Evolutionary conservation across 2,113 vertebrate genomes (phyloP).

Genomic region (Aphyosemion australe): DNA sequence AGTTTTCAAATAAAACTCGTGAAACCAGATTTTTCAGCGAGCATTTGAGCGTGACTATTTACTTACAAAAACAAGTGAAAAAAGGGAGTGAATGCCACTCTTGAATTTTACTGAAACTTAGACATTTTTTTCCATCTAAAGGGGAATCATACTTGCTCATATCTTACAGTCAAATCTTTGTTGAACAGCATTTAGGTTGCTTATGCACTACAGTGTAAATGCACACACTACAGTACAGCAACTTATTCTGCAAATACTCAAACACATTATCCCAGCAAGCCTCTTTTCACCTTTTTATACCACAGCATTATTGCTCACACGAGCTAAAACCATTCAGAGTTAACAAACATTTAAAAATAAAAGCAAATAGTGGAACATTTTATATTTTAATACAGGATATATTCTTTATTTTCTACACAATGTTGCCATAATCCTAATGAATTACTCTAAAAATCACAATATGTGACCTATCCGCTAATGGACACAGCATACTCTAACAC

Average conservation of each 20-base stretch:
- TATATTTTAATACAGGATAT: not conserved
- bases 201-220: too few relatives aligned
- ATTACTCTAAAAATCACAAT: not conserved
- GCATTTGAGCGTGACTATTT: constrained; percentile 2
- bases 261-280: too few relatives aligned
- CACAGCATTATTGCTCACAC: too few relatives aligned
- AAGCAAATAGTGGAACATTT: not conserved
- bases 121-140: not conserved
- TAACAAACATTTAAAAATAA: not conserved
- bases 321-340: too few relatives aligned
- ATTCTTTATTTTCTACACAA: not conserved
- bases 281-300: too few relatives aligned
- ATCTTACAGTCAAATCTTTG: not conserved
- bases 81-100: too few relatives aligned
- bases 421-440: not conserved
- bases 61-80: not conserved
- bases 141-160: not conserved
- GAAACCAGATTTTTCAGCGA: not conserved
- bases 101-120: not conserved
- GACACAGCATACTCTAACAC: not conserved
- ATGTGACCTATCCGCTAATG: not conserved
- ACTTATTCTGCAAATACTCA: not conserved
- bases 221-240: not conserved
- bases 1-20: not conserved
- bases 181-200: not conserved